Base-by-base conservation (phyloP, 2,888 invertebrate genomes). In the Zeuzera pyrina region DNA sequence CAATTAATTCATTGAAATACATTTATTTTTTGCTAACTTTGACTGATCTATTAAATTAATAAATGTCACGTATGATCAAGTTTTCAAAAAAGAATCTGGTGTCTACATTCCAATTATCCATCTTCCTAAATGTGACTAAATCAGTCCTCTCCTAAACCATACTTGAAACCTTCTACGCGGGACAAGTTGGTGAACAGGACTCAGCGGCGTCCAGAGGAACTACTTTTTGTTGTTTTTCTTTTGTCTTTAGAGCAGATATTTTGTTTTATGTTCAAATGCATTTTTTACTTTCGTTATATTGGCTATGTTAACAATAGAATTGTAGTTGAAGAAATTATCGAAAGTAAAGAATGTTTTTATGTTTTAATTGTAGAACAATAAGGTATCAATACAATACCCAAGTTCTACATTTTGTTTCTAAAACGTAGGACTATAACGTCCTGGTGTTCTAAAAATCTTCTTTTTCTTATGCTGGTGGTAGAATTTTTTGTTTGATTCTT, bases 181-280 rank as follows among this genome's bases (percentile, higher is more conserved):
- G 74, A 70, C 76, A 78, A 81, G 79, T 64, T 74, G 77, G 74
- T 64, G 57, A 47, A 49, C 57, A 50, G 62, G 65, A 69, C 66
- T 58, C 44, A 40, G 49, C 58, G 50, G 48, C 59, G 53, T 59
- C 66, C 58, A 54, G 57, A 53, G n/a, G 45, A 51, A 49, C 32
- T 45, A n/a, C 35, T 43, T 52, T 40, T 39, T 45, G 47, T 47
- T 54, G 52, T 48, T n/a, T n/a, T n/a, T n/a, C n/a, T 48, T 55
- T 57, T 52, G 45, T 55, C 50, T 51, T 34, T 64, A 62, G 58
- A 56, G 47, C 62, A 57, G 59, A 48, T 54, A 52, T 45, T 46
- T 51, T 57, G 59, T 64, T 53, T 59, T 69, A 49, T 56, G 41
- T 45, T 47, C 33, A 11, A 6, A 24, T 12, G 36, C 27, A 26